phyloP scores from a whole-genome alignment of 2,888 invertebrate species.

The Hanleya hanleyi region DNA sequence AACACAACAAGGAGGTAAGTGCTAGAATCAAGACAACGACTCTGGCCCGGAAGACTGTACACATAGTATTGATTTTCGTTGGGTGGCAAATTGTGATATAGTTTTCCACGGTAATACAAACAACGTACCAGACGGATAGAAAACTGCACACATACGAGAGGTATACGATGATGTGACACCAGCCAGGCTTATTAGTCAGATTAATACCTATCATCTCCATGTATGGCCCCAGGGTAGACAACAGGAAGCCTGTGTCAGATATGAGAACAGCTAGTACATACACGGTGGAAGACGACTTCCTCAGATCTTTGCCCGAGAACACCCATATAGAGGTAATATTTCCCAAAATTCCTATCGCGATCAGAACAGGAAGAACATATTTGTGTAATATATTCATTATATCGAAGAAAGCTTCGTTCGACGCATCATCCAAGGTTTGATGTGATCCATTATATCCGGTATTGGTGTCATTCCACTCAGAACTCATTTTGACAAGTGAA shows the following conservation, averaged over 20 bases:
- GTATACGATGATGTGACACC: conserved; percentile 37
- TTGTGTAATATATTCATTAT: conserved; percentile 15
- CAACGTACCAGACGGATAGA: conserved; percentile 47
- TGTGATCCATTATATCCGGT: too few relatives aligned
- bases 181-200: conserved; percentile 35
- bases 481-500: too few relatives aligned
- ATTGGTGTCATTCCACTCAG: too few relatives aligned
- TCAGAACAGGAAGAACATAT: conserved; percentile 43
- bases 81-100: conserved; percentile 46
- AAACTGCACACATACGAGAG: conserved; percentile 44
- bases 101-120: conserved; percentile 46
- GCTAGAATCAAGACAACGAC: conserved; percentile 24
- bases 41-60: conserved; percentile 35
- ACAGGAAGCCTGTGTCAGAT: conserved; percentile 45
- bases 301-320: conserved; percentile 42
- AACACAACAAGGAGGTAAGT: conserved; percentile 12
- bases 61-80: conserved; percentile 30
- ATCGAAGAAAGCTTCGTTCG: background rate
- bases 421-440: too few relatives aligned
- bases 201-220: conserved; percentile 33
- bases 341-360: conserved; percentile 46
- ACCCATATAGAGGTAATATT: conserved; percentile 44
- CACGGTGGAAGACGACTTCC: conserved; percentile 47
- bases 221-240: conserved; percentile 38
- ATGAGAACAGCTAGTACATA: conserved; percentile 44